These are phyloP conservation scores for Hirundo rustica DNA, from an alignment of 2,797 vertebrate species.

Conservation along the genomic window DNA sequence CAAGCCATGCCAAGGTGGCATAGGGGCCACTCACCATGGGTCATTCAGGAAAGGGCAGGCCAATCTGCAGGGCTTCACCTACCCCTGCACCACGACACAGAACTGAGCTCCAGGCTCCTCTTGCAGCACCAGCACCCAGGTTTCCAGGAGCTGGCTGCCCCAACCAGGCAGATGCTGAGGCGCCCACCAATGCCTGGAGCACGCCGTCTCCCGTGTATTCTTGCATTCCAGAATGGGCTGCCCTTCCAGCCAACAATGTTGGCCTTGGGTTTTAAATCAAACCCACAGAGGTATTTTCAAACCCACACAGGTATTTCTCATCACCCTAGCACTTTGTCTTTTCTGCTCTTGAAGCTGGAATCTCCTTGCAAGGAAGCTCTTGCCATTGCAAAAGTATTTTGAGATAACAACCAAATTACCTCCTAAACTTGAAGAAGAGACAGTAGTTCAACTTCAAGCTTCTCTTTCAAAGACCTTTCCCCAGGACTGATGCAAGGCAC, in stretches of 20 bases:
- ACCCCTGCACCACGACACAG: rapidly evolving
- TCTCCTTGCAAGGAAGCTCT: not conserved
- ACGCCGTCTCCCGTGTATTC: not conserved
- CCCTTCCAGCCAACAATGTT: rapidly evolving
- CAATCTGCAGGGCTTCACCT: not conserved
- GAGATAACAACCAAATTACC: not conserved
- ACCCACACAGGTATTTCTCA: rapidly evolving
- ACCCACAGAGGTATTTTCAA: not conserved
- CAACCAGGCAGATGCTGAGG: rapidly evolving
- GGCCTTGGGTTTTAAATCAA: not conserved
- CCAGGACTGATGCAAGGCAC: not conserved
- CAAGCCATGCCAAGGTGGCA: not conserved
- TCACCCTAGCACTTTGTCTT: not conserved
- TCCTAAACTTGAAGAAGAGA: not conserved
- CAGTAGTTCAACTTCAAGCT: not conserved
- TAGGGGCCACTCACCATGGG: rapidly evolving
- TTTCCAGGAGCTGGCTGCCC: not conserved
- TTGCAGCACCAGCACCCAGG: not conserved
- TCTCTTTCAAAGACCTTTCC: not conserved
- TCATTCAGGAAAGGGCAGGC: not conserved
- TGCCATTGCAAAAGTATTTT: not conserved
- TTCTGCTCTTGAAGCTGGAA: not conserved
- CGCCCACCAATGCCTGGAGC: not conserved
- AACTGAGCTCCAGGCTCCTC: not conserved
- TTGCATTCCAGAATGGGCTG: rapidly evolving